Conservation (phyloP, 1,140 invertebrate genomes). For the Globodera ellingtonae region DNA sequence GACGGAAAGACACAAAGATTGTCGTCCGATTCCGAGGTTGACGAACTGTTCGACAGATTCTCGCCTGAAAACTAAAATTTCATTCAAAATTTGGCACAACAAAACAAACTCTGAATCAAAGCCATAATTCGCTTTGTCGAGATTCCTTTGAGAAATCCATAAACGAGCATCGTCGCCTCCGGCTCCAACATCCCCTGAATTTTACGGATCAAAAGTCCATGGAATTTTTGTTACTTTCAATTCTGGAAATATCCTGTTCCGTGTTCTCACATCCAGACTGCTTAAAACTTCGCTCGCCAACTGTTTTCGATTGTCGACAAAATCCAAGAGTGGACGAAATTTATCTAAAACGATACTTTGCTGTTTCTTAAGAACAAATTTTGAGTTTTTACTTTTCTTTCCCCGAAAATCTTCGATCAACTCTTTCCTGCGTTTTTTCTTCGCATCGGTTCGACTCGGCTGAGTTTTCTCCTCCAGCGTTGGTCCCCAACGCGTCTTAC, state of each 20-base stretch:
- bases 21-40: conserved; percentile 2
- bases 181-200: conserved; percentile 26
- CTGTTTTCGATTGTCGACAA: conserved; percentile 30
- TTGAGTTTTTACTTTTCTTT: not conserved
- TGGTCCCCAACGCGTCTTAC: conserved; percentile 18
- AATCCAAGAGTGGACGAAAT: conserved; percentile 30
- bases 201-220: not conserved
- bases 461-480: conserved; percentile 2
- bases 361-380: not conserved
- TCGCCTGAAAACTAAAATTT: conserved; percentile 7
- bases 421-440: conserved; percentile 9
- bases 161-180: conserved; percentile 21
- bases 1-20: not conserved
- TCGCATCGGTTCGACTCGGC: not conserved
- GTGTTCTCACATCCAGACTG: conserved; percentile 25
- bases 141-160: conserved; percentile 29
- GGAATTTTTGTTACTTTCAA: conserved; percentile 17
- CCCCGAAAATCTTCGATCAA: not conserved
- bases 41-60: conserved; percentile 29
- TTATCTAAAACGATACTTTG: conserved; percentile 23
- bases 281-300: conserved; percentile 29
- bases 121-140: conserved; percentile 32
- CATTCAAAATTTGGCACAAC: not conserved
- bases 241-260: conserved; percentile 38
- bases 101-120: conserved; percentile 11